Evolutionary conservation across 2,888 invertebrate genomes (phyloP), one percentile per base, ranked within the genome.

Genomic region (Scaptodrosophila latifasciaeformis): DNA sequence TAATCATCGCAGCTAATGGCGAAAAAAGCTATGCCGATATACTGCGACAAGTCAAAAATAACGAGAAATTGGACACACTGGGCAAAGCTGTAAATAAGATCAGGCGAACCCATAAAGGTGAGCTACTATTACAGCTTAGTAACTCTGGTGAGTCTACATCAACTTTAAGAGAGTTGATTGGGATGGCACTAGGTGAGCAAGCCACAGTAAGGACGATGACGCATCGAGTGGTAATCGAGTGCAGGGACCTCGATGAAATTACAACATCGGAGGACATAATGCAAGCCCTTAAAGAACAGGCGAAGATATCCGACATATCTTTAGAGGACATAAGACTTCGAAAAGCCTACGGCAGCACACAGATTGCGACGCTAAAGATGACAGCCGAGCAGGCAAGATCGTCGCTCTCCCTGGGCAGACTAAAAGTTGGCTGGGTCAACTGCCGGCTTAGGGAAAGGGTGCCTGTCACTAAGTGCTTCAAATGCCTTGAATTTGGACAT

Each of bases 81-180:
- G 46, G 46, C 1, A 21, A 35, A 9, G n/a, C 6, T 1, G 35
- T 24, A 1, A n/a, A 13, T 4, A 21, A 24, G 27, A 27, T 35
- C 10, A 24, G 35, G 24, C 12, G 37, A 31, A 35, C 46, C n/a
- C 46, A 46, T 15, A 35, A 35, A 21, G 35, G 35, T 5, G 35
- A 46, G 6, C 24, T 35, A 1, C 1, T 46, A 1, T 9, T 35
- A 10, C 24, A 46, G 10, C 7, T 46, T 2, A 6, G 21, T 9
- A 24, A 19, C 5, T 7, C 46, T 9, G 19, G 24, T 24, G 21
- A 17, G 9, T 9, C 10, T 2, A 13, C 10, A 1, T 5, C 27
- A 6, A 2, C 2, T 2, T 42, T 42, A 12, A 21, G 17, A n/a
- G n/a, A 13, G 30, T 4, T n/a, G 4, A 17, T 44, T 2, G 30